Evolutionary conservation across 2,888 invertebrate genomes (phyloP).

Genomic region (Morpho achilles): DNA sequence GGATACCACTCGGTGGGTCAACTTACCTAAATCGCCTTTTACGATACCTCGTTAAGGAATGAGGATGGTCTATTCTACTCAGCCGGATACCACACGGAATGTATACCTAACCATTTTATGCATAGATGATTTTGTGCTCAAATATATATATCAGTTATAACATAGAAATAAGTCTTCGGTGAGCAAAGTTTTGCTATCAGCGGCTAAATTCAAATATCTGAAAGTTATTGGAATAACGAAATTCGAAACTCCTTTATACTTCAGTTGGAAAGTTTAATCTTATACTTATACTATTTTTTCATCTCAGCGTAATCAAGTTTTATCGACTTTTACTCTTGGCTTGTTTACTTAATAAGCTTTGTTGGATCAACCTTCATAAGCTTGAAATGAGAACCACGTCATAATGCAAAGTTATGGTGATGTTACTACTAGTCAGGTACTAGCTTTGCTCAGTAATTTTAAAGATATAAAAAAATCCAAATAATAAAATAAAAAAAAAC

Average conservation of each 20-base stretch:
- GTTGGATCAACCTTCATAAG: not conserved
- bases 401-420: too few relatives aligned
- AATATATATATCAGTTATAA: slow-evolving; percentile 24
- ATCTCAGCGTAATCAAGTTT: slow-evolving; percentile 6
- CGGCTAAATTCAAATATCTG: slow-evolving; percentile 28
- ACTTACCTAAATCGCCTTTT: too few relatives aligned
- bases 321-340: slow-evolving; percentile 3
- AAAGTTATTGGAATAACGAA: slow-evolving; percentile 30
- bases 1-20: too few relatives aligned
- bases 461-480: too few relatives aligned
- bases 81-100: too few relatives aligned
- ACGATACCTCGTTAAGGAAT: too few relatives aligned
- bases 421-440: too few relatives aligned
- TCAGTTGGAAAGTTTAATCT: slow-evolving; percentile 27
- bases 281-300: slow-evolving; percentile 19
- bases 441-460: too few relatives aligned
- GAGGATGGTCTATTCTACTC: too few relatives aligned
- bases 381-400: too few relatives aligned
- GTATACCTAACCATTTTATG: too few relatives aligned
- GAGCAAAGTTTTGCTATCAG: slow-evolving; percentile 27
- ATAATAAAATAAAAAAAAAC: too few relatives aligned
- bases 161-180: slow-evolving; percentile 16
- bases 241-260: slow-evolving; percentile 28
- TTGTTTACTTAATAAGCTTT: slow-evolving; percentile 5
- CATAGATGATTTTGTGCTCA: not conserved